A percentile compares a stretch with the other conserved stretches of the same genome.
Conservation (phyloP, 2,888 invertebrate species). For the Drosophila paucipuncta region DNA sequence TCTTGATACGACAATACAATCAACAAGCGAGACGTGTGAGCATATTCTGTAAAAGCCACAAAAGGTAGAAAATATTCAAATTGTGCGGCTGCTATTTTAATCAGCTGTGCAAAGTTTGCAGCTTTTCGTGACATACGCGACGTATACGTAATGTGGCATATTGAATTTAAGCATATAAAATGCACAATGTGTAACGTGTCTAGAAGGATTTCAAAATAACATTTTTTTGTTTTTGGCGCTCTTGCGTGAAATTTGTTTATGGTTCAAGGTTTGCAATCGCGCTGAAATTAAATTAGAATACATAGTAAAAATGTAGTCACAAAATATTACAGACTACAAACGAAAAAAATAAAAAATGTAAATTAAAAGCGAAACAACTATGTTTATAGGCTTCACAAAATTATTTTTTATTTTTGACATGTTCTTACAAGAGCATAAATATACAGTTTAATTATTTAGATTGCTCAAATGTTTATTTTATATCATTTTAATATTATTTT, state of each 20-base stretch:
- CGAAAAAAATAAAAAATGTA: background rate
- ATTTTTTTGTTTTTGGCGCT: constrained; percentile 31
- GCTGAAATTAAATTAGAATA: constrained; percentile 15
- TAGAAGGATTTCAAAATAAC: constrained; percentile 34
- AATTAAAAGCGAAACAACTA: background rate
- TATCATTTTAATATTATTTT: background rate
- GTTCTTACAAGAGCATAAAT: background rate
- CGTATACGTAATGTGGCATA: constrained; percentile 70
- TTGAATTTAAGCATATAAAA: constrained; percentile 26
- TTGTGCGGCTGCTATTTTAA: constrained; percentile 58
- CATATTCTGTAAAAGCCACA: constrained; percentile 41
- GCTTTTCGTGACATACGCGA: constrained; percentile 39
- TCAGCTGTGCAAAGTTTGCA: constrained; percentile 71
- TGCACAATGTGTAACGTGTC: constrained; percentile 14
- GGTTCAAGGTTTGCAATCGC: constrained; percentile 49
- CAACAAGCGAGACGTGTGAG: constrained; percentile 15
- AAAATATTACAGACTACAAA: background rate
- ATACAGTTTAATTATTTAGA: background rate
- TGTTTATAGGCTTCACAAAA: background rate
- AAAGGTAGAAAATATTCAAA: constrained; percentile 69
- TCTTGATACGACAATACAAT: constrained; percentile 5
- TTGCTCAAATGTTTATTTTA: background rate
- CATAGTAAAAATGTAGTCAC: constrained; percentile 1
- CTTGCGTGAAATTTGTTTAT: constrained; percentile 50
- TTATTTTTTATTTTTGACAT: background rate